Evolutionary conservation across 2,797 vertebrate species (phyloP), one percentile per base, ranked within the genome.

Genomic region (Schizopygopsis malacanthus): DNA sequence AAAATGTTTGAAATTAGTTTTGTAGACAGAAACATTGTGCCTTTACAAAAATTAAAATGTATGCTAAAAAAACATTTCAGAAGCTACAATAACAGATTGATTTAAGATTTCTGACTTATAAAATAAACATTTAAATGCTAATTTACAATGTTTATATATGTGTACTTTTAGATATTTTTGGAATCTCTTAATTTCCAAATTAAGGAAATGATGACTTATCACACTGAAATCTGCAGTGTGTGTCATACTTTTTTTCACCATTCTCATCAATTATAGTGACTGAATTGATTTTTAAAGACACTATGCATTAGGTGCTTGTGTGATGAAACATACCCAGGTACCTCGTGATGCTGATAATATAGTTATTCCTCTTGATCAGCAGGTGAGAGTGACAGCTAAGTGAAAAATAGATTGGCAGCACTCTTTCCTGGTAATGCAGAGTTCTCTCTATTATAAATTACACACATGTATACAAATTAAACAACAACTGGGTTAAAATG

Each of bases 361-460:
- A 90, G 25, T 89, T 16, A 61, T 95, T 91, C 86, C 92, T 96
- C 91, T 96, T 96, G 87, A 97, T 94, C 79, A 97, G 92, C 87
- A 96, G 87, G 88, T 94, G 90, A 83, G 94, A 94, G 28, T 94
- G 93, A 1, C 85, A 92, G 1, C 92, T 93, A 83, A 95, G 90
- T 11, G 93, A 87, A 0, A 95, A 95, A 63, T 95, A 33, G 47
- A 96, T 94, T 79, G 95, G 95, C 69, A 96, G 91, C 11, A 96
- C 96, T 41, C 93, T 95, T 84, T 97, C 96, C 0, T 88, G 89
- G 87, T 94, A 95, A 88, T 97, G 96, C 88, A 97, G 79, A 10
- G 94, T 94, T 1, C 96, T 92, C n/a, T 96, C 96, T 97, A 91
- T 28, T 50, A 84, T 70, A 77, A 82, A 77, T 52, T 20, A 67